Percentiles rank a stretch among this genome's conserved stretches.
Conservation (phyloP, 2,113 vertebrate species). For the Actenoides lindsayi region DNA sequence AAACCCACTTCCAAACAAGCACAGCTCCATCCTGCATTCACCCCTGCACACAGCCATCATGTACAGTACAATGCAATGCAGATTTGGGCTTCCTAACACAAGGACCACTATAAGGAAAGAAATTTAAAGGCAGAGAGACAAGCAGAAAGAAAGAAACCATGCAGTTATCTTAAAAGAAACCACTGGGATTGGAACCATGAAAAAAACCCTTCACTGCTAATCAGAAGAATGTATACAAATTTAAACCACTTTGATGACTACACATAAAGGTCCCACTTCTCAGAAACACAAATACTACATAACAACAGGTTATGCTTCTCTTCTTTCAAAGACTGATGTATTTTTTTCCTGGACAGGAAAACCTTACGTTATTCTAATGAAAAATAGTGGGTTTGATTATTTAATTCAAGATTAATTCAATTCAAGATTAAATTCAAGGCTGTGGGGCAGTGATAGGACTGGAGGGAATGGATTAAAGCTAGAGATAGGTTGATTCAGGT, state of each 20-base stretch:
- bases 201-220: conserved; percentile 33
- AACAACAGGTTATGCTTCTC: neutral
- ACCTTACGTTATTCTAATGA: neutral
- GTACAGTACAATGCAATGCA: neutral
- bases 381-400: neutral
- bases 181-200: neutral
- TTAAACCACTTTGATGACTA: neutral
- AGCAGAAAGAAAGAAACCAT: neutral
- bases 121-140: neutral
- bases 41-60: fast-evolving
- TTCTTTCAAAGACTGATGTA: neutral
- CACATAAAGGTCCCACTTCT: neutral
- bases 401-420: neutral
- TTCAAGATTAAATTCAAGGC: too few species aligned
- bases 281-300: neutral
- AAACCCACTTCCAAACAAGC: neutral
- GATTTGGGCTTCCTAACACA: neutral
- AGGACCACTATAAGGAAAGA: neutral
- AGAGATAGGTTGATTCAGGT: too few species aligned
- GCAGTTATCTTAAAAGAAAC: neutral
- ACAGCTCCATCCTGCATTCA: neutral
- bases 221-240: conserved; percentile 49
- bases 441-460: too few species aligned
- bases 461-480: too few species aligned
- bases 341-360: neutral